These are phyloP conservation scores for Mionectes olivaceus DNA, from an alignment of 2,797 vertebrate species.

Conservation along the genomic window DNA sequence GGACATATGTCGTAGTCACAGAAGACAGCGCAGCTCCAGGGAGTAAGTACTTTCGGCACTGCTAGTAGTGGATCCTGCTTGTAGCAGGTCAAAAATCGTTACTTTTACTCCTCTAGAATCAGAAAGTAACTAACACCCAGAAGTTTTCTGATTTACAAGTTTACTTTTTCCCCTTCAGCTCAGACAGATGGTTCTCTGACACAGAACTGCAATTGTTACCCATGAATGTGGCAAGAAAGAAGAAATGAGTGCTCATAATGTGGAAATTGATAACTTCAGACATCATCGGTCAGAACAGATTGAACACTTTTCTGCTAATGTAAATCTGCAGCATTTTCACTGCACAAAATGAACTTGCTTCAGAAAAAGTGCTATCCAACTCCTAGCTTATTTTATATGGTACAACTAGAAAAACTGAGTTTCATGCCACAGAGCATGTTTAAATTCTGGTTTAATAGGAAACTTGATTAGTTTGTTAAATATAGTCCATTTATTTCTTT, in stretches of 20 bases:
- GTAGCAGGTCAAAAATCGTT: neutral
- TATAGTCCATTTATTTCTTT: neutral
- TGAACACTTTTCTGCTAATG: neutral
- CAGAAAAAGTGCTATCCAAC: neutral
- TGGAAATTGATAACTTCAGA: neutral
- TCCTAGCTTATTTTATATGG: neutral
- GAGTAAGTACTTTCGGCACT: neutral
- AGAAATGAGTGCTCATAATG: neutral
- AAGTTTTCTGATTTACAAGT: neutral
- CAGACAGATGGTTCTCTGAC: neutral
- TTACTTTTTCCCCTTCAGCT: neutral
- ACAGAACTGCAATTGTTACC: neutral
- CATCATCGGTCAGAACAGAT: neutral
- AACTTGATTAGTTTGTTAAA: neutral
- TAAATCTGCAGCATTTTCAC: neutral
- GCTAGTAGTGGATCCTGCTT: neutral
- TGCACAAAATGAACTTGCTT: neutral
- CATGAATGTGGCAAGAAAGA: neutral
- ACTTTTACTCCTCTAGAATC: neutral
- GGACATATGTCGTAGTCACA: neutral
- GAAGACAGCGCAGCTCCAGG: neutral
- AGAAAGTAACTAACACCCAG: neutral
- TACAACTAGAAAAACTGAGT: neutral
- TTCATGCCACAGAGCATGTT: neutral
- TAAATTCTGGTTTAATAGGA: neutral